A percentile compares a stretch with the other conserved stretches of the same genome.
Evolutionary conservation across 2,888 invertebrate species (phyloP).

Genomic region (Phrixothrix hirtus): DNA sequence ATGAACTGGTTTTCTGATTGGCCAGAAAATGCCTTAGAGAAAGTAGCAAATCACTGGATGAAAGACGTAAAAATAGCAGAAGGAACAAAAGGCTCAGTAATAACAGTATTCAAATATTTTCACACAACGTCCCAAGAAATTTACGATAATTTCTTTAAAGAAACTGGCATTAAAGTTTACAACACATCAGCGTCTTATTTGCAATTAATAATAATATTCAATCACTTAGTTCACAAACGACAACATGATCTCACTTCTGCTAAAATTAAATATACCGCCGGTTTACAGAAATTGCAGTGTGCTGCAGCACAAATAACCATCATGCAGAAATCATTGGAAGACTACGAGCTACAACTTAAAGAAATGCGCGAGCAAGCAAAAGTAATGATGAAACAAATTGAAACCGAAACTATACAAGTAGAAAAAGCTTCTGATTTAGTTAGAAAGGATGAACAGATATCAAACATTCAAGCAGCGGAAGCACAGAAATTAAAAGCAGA

Average conservation of each 20-base stretch:
- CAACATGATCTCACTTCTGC: constrained; percentile 74
- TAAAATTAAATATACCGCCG: constrained; percentile 64
- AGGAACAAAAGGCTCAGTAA: constrained; percentile 66
- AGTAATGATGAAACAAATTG: constrained; percentile 77
- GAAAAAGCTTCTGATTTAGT: constrained; percentile 79
- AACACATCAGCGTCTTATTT: constrained; percentile 85
- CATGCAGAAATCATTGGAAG: constrained; percentile 76
- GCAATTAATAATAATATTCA: constrained; percentile 78
- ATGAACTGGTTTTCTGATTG: constrained; percentile 90
- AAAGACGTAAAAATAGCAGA: constrained; percentile 72
- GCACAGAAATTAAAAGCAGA: constrained; percentile 84
- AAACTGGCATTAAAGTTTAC: constrained; percentile 74
- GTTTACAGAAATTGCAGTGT: constrained; percentile 74
- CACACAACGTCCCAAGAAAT: constrained; percentile 74
- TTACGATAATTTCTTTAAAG: constrained; percentile 65
- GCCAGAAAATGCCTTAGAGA: constrained; percentile 86
- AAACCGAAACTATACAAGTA: constrained; percentile 74
- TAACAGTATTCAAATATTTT: constrained; percentile 84
- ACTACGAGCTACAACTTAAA: constrained; percentile 74
- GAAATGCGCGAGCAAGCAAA: constrained; percentile 72
- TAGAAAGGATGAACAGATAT: constrained; percentile 83
- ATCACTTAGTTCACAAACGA: constrained; percentile 69
- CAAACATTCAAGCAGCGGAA: constrained; percentile 83
- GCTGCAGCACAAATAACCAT: constrained; percentile 75
- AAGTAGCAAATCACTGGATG: constrained; percentile 75